A percentile compares a stretch with the other conserved stretches of the same genome.
Conservation (phyloP, 2,797 vertebrate genomes). For the Paguma larvata region DNA sequence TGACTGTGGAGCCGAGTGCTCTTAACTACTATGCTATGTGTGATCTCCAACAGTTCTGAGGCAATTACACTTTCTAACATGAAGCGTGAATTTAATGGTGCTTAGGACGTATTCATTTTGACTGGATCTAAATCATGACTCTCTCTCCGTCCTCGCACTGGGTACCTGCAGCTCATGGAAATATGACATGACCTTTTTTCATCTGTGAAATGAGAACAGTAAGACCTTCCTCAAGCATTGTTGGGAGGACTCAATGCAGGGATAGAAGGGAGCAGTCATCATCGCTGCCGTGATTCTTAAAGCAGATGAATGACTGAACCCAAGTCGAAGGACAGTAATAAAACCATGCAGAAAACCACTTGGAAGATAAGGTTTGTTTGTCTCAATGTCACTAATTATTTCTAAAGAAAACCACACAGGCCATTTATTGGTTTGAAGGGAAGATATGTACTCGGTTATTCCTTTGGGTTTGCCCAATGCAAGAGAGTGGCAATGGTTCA, state of each 20-base stretch:
- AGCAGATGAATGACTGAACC: background rate
- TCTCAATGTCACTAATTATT: background rate
- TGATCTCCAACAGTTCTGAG: background rate
- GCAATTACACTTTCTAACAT: background rate
- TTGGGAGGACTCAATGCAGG: background rate
- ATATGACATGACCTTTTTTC: background rate
- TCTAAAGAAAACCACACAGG: background rate
- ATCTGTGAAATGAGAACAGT: background rate
- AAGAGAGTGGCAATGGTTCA: background rate
- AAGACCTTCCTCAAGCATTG: background rate
- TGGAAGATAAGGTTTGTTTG: background rate
- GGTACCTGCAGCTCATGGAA: background rate
- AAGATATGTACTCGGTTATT: background rate
- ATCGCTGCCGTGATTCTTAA: background rate
- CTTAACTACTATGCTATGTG: background rate
- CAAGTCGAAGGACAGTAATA: background rate
- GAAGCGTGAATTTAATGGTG: background rate
- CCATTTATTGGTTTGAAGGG: background rate
- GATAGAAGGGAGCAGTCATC: background rate
- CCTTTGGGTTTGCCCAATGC: background rate
- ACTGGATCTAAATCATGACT: background rate
- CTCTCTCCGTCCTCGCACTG: background rate
- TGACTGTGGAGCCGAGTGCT: background rate
- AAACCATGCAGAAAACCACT: background rate
- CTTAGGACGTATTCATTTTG: background rate